Conservation (phyloP, 2,113 vertebrate genomes). For the Dicerorhinus sumatrensis region DNA sequence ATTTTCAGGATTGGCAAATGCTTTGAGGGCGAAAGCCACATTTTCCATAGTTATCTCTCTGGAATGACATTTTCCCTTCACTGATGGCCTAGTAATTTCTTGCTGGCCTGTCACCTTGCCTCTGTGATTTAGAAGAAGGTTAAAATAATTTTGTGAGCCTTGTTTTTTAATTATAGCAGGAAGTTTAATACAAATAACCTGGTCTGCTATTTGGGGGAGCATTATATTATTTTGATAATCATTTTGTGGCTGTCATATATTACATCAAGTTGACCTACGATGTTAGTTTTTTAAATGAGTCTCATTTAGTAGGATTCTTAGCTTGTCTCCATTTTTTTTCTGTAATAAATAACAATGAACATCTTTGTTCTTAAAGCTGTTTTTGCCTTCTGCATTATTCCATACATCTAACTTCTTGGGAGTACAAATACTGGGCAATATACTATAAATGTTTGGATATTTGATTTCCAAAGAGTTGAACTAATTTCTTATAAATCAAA, state of each 20-base stretch:
- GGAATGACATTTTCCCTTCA: slow-evolving; percentile 6
- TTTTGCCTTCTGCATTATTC: slow-evolving; percentile 23
- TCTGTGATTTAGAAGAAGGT: slow-evolving; percentile 6
- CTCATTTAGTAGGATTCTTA: slow-evolving; percentile 8
- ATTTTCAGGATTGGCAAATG: neutral
- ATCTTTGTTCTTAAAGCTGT: neutral
- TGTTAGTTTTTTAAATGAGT: neutral
- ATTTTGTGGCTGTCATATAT: slow-evolving; percentile 14
- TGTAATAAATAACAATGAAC: neutral
- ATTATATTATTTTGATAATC: neutral
- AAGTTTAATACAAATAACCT: neutral
- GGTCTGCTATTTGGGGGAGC: neutral
- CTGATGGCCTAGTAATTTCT: neutral
- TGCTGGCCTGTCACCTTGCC: neutral
- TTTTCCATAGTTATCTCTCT: neutral
- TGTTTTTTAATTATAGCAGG: neutral
- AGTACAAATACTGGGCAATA: neutral
- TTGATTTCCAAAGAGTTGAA: slow-evolving; percentile 23
- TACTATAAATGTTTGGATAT: neutral
- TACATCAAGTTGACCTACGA: neutral
- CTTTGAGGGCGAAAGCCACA: neutral
- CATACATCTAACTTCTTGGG: neutral
- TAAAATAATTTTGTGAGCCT: neutral
- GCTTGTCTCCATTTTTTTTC: neutral
- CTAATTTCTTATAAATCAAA: neutral